Evolutionary conservation across 2,113 vertebrate genomes (phyloP).

Genomic region (Erythrocebus patas): DNA sequence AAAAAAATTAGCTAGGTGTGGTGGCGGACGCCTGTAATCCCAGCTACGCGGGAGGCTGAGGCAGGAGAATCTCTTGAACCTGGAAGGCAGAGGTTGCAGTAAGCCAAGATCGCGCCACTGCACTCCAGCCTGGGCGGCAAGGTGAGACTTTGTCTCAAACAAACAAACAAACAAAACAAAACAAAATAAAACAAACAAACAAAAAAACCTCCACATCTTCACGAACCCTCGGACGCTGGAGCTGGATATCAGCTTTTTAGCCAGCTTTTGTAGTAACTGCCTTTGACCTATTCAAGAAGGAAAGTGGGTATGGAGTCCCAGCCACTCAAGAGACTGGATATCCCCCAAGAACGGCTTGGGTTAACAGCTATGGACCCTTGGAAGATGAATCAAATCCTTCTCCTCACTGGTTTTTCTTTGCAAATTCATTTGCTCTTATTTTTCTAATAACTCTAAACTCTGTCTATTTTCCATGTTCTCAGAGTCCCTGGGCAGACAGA

Average conservation of each 20-base stretch:
- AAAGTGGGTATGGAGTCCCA: background rate
- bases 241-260: background rate
- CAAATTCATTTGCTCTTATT: constrained; percentile 63
- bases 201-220: no score
- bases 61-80: no score
- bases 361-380: constrained; percentile 32
- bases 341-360: background rate
- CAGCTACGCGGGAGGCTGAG: no score
- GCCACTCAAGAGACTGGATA: background rate
- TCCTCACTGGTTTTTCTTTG: constrained; percentile 51
- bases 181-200: no score
- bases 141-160: no score
- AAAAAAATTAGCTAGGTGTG: no score
- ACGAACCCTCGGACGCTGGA: background rate
- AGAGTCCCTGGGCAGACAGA: constrained; percentile 71
- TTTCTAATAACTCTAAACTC: constrained; percentile 61
- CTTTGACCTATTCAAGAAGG: constrained; percentile 21
- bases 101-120: no score
- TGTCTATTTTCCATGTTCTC: constrained; percentile 70
- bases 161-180: no score
- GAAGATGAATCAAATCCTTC: constrained; percentile 24
- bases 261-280: constrained; percentile 21
- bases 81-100: no score
- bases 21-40: no score
- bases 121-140: no score